Base-by-base conservation (phyloP, 1,140 invertebrate species). In the Subanguina moxae region DNA sequence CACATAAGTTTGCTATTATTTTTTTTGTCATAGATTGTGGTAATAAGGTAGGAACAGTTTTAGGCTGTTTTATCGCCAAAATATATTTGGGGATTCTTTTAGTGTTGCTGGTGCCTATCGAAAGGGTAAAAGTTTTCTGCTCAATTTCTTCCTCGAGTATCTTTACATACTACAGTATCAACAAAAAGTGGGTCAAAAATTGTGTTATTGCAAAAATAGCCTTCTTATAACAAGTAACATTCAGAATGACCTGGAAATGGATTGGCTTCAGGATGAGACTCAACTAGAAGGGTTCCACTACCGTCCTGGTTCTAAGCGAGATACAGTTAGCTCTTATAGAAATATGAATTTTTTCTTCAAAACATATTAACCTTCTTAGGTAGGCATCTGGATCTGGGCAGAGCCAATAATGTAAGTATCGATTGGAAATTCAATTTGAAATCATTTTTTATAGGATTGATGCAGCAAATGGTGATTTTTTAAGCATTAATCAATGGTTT, bases 71-170 rank as follows among this genome's bases (percentile, higher is more conserved):
- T 42, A 89, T 98, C 0, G 11, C 3, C 3, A 38, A 5, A 38
- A 38, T 38, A 38, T 38, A 5, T 38, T 38, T 38, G 32, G 3
- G 3, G 32, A 5, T 38, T 38, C 32, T 38, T 38, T 38, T 38
- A 96, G 93, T 13, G 93, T 98, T 32, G 87, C 87, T 42, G 96
- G 94, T 65, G 94, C 94, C 42, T 98, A 98, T 84, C 87, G 95
- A 11, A 98, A 98, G 85, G 95, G 95, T 73, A 94, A 94, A 85
- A 92, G 90, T 32, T 93, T 94, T 84, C 84, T 94, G 32, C 85
- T 94, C 0, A 90, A 96, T 84, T 95, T 95, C 84, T 93, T 94
- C 82, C 86, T 95, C 1, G 85, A 92, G 76, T 96, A 93, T 83
- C 73, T 81, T 57, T 81, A 81, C 66, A 74, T 63, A 42, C 61